Evolutionary conservation across 2,888 invertebrate genomes (phyloP).

Genomic region (Lochmaea capreae): DNA sequence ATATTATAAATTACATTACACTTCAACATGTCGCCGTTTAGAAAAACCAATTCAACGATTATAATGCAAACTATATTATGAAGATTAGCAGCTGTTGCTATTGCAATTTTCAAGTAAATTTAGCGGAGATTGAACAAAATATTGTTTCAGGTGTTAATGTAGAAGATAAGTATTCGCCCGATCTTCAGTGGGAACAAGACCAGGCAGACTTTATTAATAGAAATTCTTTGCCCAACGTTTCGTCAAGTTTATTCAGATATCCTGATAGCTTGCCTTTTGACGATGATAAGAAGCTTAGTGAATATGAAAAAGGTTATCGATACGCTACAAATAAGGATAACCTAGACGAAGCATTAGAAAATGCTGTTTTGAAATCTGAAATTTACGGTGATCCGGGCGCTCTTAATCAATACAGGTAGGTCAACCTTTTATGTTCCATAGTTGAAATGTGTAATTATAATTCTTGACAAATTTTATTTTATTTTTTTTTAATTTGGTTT

Average conservation of each 20-base stretch:
- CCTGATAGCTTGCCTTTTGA: slow-evolving; percentile 55
- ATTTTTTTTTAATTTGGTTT: too few species aligned
- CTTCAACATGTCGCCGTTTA: too few species aligned
- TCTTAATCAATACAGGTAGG: slow-evolving; percentile 64
- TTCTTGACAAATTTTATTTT: too few species aligned
- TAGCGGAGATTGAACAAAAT: too few species aligned
- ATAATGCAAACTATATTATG: too few species aligned
- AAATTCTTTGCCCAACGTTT: slow-evolving; percentile 52
- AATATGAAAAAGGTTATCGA: slow-evolving; percentile 63
- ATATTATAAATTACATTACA: too few species aligned
- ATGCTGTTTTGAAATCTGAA: slow-evolving; percentile 73
- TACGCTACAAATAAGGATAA: slow-evolving; percentile 62
- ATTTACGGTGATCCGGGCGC: slow-evolving; percentile 72
- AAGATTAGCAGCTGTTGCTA: too few species aligned
- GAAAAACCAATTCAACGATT: too few species aligned
- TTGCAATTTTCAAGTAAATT: too few species aligned
- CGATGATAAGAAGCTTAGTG: slow-evolving; percentile 61
- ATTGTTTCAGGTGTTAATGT: slow-evolving; percentile 45
- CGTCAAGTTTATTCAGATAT: slow-evolving; percentile 57
- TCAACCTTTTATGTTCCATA: background rate
- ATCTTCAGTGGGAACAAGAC: slow-evolving; percentile 54
- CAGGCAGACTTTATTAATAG: slow-evolving; percentile 43
- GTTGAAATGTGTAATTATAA: too few species aligned
- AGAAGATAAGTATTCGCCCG: slow-evolving; percentile 50
- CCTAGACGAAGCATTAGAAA: slow-evolving; percentile 67